These are phyloP conservation scores for Tenthredo amoena DNA, from an alignment of 2,888 invertebrate species.

Conservation along the genomic window DNA sequence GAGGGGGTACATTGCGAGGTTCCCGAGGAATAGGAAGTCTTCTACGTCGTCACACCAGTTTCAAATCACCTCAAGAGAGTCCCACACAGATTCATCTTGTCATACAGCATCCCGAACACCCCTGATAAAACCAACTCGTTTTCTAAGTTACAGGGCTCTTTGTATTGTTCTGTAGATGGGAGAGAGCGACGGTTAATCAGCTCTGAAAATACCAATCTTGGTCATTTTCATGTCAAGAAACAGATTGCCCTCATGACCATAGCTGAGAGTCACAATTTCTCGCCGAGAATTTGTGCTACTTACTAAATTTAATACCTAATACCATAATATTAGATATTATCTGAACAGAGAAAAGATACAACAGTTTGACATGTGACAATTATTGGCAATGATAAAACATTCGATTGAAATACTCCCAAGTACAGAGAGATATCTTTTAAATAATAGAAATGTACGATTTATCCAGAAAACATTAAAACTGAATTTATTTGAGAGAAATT, in stretches of 20 bases:
- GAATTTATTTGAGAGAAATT: background rate
- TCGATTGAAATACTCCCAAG: constrained; percentile 1
- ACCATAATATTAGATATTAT: constrained; percentile 3
- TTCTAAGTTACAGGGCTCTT: constrained; percentile 30
- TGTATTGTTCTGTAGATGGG: constrained; percentile 37
- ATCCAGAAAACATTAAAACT: background rate
- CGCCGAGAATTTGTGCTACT: background rate
- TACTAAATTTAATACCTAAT: background rate
- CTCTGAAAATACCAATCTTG: background rate
- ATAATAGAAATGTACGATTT: constrained; percentile 9
- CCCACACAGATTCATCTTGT: constrained; percentile 77
- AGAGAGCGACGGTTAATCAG: constrained; percentile 18
- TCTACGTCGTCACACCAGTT: constrained; percentile 78
- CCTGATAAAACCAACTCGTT: constrained; percentile 65
- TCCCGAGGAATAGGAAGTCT: constrained; percentile 77
- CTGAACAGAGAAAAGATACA: background rate
- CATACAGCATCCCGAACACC: constrained; percentile 77
- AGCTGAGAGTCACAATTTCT: background rate
- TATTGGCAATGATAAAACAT: background rate
- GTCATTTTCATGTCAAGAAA: background rate
- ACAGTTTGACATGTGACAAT: background rate
- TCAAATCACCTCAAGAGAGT: constrained; percentile 78
- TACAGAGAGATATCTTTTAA: background rate
- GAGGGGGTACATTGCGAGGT: constrained; percentile 77
- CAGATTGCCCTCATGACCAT: constrained; percentile 18